Conservation (phyloP, 2,888 invertebrate species). For the Druceiella hillmani region DNA sequence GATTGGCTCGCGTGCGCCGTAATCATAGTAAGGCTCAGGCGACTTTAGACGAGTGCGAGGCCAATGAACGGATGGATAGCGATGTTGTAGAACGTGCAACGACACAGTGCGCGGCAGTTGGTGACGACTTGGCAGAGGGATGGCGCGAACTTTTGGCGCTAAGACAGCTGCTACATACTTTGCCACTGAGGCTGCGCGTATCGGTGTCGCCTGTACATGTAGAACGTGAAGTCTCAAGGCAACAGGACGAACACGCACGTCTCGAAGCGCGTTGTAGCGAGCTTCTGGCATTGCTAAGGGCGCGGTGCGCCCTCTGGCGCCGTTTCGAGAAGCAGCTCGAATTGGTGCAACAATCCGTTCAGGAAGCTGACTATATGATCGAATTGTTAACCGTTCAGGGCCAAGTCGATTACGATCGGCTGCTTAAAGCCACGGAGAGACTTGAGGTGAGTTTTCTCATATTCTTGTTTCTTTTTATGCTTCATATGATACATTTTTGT, state of each 20-base stretch:
- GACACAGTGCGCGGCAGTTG: slow-evolving; percentile 63
- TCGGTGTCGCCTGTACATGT: slow-evolving; percentile 72
- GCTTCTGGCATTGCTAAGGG: slow-evolving; percentile 58
- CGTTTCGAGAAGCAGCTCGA: slow-evolving; percentile 75
- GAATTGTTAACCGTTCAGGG: slow-evolving; percentile 79
- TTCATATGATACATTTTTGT: neutral
- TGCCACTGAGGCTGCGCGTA: slow-evolving; percentile 69
- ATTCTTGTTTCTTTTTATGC: neutral
- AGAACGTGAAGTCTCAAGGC: slow-evolving; percentile 67
- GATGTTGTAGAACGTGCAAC: slow-evolving; percentile 74
- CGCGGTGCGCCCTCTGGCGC: slow-evolving; percentile 66
- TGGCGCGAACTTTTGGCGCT: slow-evolving; percentile 76
- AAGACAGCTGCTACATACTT: slow-evolving; percentile 69
- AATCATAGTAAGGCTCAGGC: slow-evolving; percentile 60
- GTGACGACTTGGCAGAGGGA: slow-evolving; percentile 62
- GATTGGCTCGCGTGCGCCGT: slow-evolving; percentile 62
- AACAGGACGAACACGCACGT: slow-evolving; percentile 69
- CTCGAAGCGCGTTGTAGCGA: slow-evolving; percentile 67
- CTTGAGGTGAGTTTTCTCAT: slow-evolving; percentile 70
- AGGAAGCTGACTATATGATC: slow-evolving; percentile 85
- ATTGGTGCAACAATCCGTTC: slow-evolving; percentile 72
- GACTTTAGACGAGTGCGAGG: slow-evolving; percentile 67
- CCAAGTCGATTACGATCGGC: slow-evolving; percentile 75
- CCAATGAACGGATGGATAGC: slow-evolving; percentile 65
- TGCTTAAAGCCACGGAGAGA: slow-evolving; percentile 77